Conservation (phyloP, 2,888 invertebrate genomes). For the Eudemis profundana region DNA sequence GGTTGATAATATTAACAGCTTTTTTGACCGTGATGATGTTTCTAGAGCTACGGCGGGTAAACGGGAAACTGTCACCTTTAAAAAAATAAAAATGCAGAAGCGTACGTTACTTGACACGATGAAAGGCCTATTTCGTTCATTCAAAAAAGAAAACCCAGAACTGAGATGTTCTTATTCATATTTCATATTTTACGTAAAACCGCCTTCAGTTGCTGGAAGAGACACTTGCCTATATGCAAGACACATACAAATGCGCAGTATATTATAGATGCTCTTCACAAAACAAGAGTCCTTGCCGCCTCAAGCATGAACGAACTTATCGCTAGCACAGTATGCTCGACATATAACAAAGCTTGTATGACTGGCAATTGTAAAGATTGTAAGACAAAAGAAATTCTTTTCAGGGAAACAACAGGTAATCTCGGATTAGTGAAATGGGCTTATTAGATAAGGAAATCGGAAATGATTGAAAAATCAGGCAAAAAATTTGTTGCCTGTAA, state of each 20-base stretch:
- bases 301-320: constrained; percentile 10
- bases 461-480: constrained; percentile 13
- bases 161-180: constrained; percentile 7
- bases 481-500: too few relatives aligned
- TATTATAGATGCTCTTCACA: constrained; percentile 4
- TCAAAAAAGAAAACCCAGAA: constrained; percentile 24
- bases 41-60: constrained; percentile 24
- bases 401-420: neutral
- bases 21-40: constrained; percentile 17
- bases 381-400: constrained; percentile 7
- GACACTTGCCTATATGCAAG: constrained; percentile 15
- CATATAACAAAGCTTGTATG: constrained; percentile 15
- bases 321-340: constrained; percentile 8
- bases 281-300: neutral
- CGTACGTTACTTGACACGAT: constrained; percentile 1
- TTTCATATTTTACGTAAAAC: constrained; percentile 5
- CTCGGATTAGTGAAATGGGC: neutral
- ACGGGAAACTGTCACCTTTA: constrained; percentile 14
- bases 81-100: constrained; percentile 23
- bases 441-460: constrained; percentile 19
- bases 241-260: constrained; percentile 4
- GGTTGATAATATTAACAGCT: neutral
- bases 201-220: constrained; percentile 14
- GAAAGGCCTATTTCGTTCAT: neutral
- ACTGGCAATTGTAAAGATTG: constrained; percentile 8